Evolutionary conservation across 2,113 vertebrate species (phyloP), one percentile per base, ranked within the genome.

Genomic region (Boulengeromyrus knoepffleri): DNA sequence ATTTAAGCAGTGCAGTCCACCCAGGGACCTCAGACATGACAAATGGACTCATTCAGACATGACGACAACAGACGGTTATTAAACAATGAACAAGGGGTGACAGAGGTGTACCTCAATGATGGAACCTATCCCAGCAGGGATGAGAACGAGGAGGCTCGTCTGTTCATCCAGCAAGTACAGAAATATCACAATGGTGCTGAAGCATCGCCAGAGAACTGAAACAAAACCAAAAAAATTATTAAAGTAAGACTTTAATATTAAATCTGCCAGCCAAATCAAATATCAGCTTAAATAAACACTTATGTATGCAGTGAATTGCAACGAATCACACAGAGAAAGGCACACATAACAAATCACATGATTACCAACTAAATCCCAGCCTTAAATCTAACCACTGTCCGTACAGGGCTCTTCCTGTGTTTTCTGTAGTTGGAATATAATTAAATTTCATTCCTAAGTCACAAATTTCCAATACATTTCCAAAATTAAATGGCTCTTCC

Each of bases 151-250:
- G 85, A 99, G 94, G 94, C 98, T 99, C 19, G 98, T 99, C 94
- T 99, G 98, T 93, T 99, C 97, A 88, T 99, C 98, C 93, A 99
- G 93, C 93, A 99, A 95, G 93, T 99, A 99, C 62, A 99, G 97
- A 95, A 99, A 99, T 92, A 99, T 97, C 90, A 99, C 97, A 5
- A 99, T 97, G 3, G 98, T 99, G 93, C 99, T 99, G 92, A 99
- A 99, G 92, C 98, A 99, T 85, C 99, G 94, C 99, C 99, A 99
- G 88, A 99, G 96, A 91, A 99, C 99, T 96, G 88, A 91, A 90
- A 70, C 89, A 56, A 45, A 91, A 62, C 5, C 9, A 2, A 0
- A 45, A 84, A 1, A 0, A 45, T 42, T 0, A 46, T 88, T 39
- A 62, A 58, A 56, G 62, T 24, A 1, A 49, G 13, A 70, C 39